These are phyloP conservation scores for Myotis pilosus DNA, from an alignment of 2,797 vertebrate genomes.

Conservation along the genomic window DNA sequence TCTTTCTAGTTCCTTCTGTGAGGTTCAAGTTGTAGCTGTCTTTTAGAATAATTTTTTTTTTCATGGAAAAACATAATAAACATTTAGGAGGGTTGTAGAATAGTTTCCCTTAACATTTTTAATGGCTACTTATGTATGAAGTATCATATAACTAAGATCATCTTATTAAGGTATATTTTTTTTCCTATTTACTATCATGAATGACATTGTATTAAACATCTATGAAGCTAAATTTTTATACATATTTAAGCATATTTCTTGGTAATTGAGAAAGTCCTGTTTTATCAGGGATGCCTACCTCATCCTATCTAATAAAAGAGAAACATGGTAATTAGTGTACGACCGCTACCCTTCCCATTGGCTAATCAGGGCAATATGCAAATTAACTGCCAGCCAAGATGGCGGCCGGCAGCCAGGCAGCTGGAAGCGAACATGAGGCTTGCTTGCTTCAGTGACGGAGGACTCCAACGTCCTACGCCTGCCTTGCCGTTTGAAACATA, in stretches of 20 bases:
- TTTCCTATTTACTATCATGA: neutral
- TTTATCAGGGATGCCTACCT: neutral
- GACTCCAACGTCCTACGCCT: no score
- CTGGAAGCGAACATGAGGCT: no score
- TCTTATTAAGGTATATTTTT: neutral
- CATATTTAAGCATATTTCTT: neutral
- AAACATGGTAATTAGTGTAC: no score
- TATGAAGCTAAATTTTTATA: neutral
- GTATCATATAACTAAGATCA: neutral
- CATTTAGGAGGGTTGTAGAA: neutral
- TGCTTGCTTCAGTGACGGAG: no score
- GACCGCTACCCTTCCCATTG: no score
- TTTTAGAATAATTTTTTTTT: neutral
- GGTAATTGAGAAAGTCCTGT: neutral
- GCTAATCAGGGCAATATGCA: no score
- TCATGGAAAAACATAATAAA: neutral
- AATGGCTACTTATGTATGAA: neutral
- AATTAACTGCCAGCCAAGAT: no score
- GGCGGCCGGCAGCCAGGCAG: no score
- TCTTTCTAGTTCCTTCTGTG: neutral
- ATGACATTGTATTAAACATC: neutral
- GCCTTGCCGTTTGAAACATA: no score
- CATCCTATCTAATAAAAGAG: no score
- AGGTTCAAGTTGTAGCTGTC: neutral
- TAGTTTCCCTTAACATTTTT: neutral